Evolutionary conservation across 92 coral and sea anemone species (phyloP), one percentile per base, ranked within the genome.

Genomic region (Heteractis magnifica): DNA sequence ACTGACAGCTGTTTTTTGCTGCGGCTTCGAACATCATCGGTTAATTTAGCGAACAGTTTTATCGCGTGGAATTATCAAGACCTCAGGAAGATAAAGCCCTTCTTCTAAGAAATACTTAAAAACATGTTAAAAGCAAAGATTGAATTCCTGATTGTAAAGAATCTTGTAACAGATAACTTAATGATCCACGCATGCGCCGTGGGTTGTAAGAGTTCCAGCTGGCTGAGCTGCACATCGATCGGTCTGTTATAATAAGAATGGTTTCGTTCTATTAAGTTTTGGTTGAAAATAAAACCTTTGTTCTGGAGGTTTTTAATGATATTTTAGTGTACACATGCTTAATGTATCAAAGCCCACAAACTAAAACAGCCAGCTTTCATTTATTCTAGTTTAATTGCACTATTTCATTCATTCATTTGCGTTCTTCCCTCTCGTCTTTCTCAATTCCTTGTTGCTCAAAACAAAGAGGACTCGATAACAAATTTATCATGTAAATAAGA

Each of bases 1-100:
- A 20, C 23, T 26, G 15, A 68, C 73, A 68, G 73, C 48, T 68
- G 73, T 68, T 26, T 6, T 53, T 8, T 26, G 10, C 3, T 12
- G 8, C 26, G 19, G 12, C 44, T 26, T 48, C 23, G 10, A 68
- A 6, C 49, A 10, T 26, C 26, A 62, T 68, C 48, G 73, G 73
- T 68, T 68, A 68, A 68, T 68, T 68, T 20, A 68, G 73, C 73
- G 10, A 68, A 20, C 73, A 68, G 73, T 68, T 68, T 68, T 68
- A 68, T 68, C 73, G 12, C 23, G 10, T 68, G 11, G 49, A 20
- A 68, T 23, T 26, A 68, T 68, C 73, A 68, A 68, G 49, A 68
- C 73, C 73, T 68, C 73, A 68, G 23, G 23, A 68, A 68, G 73
- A 68, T 68, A 68, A 68, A 68, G 15, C 49, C 12, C 73, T 20